Conservation (phyloP, 2,888 invertebrate species). For the Mesopsocus fuscifrons region DNA sequence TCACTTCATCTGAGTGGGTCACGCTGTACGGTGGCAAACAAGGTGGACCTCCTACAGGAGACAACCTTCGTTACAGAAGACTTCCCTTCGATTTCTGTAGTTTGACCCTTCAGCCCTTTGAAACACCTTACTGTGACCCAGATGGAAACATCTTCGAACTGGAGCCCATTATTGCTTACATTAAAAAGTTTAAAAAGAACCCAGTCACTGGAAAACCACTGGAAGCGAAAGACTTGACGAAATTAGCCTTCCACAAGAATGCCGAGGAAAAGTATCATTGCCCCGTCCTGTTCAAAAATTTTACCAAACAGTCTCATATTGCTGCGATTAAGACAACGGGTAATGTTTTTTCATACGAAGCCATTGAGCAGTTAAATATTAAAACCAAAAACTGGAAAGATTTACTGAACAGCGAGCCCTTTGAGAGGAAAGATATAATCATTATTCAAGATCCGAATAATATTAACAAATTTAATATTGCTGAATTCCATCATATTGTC, state of each 20-base stretch:
- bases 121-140: conserved; percentile 74
- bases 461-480: conserved; percentile 85
- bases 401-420: conserved; percentile 74
- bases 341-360: conserved; percentile 90
- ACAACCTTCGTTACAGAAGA: conserved; percentile 68
- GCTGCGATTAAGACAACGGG: conserved; percentile 79
- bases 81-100: conserved; percentile 88
- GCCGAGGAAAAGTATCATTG: conserved; percentile 70
- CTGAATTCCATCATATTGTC: conserved; percentile 82
- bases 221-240: conserved; percentile 61
- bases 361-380: conserved; percentile 87
- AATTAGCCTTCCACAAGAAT: conserved; percentile 79
- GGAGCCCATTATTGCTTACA: conserved; percentile 63
- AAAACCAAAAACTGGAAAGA: conserved; percentile 91
- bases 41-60: conserved; percentile 43
- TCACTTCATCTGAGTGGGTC: conserved; percentile 76
- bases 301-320: conserved; percentile 87
- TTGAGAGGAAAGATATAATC: conserved; percentile 75
- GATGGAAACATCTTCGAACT: conserved; percentile 90
- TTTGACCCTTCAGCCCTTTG: conserved; percentile 78
- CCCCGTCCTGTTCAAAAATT: conserved; percentile 80
- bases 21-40: conserved; percentile 80
- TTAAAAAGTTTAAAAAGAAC: conserved; percentile 82
- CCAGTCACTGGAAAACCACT: conserved; percentile 84
- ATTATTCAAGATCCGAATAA: conserved; percentile 80